A percentile compares a stretch with the other conserved stretches of the same genome.
Evolutionary conservation across 2,888 invertebrate species (phyloP).

Genomic region (Fragum fragum): DNA sequence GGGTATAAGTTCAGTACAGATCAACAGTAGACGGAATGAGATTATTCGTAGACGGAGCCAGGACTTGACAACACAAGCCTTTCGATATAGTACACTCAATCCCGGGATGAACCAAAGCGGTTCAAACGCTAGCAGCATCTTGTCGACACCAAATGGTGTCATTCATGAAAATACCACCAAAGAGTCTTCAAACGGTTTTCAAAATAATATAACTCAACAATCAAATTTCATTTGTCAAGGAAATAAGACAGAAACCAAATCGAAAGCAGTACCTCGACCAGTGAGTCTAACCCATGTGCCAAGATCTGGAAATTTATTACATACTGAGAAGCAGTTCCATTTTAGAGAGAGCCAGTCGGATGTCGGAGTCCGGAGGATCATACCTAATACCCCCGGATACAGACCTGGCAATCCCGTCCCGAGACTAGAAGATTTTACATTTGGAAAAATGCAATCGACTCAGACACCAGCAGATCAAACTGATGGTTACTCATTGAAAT

Average conservation of each 20-base stretch:
- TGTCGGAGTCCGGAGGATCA: constrained; percentile 45
- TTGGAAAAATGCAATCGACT: neutral
- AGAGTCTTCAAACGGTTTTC: neutral
- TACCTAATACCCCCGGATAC: neutral
- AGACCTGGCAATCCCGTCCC: constrained; percentile 35
- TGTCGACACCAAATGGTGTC: neutral
- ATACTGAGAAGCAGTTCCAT: constrained; percentile 27
- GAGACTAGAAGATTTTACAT: constrained; percentile 38
- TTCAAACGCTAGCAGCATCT: neutral
- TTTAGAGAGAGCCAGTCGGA: constrained; percentile 49
- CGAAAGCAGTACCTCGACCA: neutral
- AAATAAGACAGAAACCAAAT: neutral
- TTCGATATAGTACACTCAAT: neutral
- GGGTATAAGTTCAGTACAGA: constrained; percentile 62
- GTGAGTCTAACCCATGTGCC: neutral
- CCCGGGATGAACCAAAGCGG: neutral
- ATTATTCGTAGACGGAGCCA: constrained; percentile 21
- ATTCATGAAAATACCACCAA: neutral
- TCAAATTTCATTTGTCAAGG: neutral
- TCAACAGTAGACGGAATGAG: constrained; percentile 48
- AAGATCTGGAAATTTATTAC: neutral
- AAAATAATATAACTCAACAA: neutral
- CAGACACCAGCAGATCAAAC: neutral
- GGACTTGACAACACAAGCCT: constrained; percentile 5
- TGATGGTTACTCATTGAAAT: neutral